Evolutionary conservation across 2,113 vertebrate genomes (phyloP), one percentile per base, ranked within the genome.

Genomic region (Ophthalmotilapia sp.): DNA sequence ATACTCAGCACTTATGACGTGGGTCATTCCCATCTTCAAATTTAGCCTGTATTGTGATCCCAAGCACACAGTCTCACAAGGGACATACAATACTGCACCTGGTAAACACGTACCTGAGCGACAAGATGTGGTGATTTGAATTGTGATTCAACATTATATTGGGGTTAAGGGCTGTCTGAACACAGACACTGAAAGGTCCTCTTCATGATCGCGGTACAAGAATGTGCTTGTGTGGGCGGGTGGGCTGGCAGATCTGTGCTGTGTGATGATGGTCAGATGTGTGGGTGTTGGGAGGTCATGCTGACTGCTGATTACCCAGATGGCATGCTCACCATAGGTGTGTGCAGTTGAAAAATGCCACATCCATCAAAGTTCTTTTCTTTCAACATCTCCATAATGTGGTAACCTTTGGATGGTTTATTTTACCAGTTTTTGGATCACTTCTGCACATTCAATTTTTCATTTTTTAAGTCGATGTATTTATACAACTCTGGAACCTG

Each of bases 221-320:
- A 77, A 70, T 70, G 40, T 83, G 81, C 84, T 58, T 60, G 81
- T 33, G 87, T 68, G 81, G 29, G 87, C 6, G 89, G 77, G 77
- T 65, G 83, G 80, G 86, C 33, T 86, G 86, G 90, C 89, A 80
- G 84, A 53, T 80, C 40, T 70, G 86, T 12, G 6, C 73, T 36
- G 31, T 77, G 84, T 58, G 68, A 85, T 79, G 79, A 73, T 84
- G 88, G 86, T 90, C 87, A 89, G 90, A 83, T 89, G 89, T 90
- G 93, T 86, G 87, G 90, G 85, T 84, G 93, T 81, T 65, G 21
- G 85, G 86, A 90, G 91, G 87, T 92, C 92, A 91, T 55, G 83
- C 79, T 87, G 87, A 88, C 91, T 91, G 91, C 91, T 91, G 92
- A 91, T 91, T 93, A 40, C 89, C 85, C 94, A 94, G 93, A 94